Evolutionary conservation across 2,113 vertebrate genomes (phyloP).

Genomic region (Eonycteris spelaea): DNA sequence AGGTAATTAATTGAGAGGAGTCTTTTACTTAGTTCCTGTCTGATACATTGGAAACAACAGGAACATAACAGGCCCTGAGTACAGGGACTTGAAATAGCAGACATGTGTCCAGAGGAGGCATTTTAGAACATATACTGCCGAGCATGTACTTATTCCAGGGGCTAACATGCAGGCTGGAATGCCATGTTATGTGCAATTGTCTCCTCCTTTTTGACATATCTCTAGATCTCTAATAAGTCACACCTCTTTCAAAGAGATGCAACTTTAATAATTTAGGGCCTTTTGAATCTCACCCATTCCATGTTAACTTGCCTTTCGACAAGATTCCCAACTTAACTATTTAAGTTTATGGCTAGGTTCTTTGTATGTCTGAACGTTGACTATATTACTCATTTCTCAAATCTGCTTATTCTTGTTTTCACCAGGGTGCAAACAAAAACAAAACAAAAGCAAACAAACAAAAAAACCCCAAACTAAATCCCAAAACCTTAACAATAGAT

Average conservation of each 20-base stretch:
- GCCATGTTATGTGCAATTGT: background rate
- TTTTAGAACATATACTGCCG: background rate
- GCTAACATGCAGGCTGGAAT: background rate
- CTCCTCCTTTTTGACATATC: background rate
- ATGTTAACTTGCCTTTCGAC: background rate
- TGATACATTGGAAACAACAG: background rate
- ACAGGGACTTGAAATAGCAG: background rate
- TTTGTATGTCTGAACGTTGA: background rate
- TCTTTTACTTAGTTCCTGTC: background rate
- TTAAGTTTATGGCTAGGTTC: background rate
- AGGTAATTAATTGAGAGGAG: background rate
- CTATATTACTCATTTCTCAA: background rate
- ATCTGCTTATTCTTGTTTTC: constrained; percentile 3
- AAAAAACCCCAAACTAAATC: background rate
- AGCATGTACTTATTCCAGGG: background rate
- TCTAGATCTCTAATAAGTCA: background rate
- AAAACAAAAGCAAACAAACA: no score
- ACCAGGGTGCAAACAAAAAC: background rate
- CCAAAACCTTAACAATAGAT: background rate
- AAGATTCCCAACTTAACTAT: background rate
- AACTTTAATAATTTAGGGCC: constrained; percentile 2
- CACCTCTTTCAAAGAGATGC: background rate
- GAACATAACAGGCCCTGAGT: background rate
- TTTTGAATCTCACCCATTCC: background rate
- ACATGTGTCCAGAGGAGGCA: background rate